Base-by-base conservation (phyloP, 2,888 invertebrate genomes). In the Chirona hameri region DNA sequence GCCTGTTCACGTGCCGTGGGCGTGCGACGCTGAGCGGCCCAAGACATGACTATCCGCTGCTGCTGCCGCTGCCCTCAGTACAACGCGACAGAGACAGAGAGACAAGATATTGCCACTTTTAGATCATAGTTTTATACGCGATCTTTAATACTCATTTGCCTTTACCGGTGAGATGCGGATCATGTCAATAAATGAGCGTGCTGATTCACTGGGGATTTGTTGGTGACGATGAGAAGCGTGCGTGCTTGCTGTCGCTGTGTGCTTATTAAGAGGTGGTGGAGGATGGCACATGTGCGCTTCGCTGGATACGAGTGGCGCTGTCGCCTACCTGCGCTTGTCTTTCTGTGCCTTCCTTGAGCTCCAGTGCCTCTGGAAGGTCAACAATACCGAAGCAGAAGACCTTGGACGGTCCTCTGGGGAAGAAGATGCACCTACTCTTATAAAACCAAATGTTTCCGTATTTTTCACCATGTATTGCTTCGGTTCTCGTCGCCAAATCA, bases 131-230 rank as follows among this genome's bases (percentile, higher is more conserved):
- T 76, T 76, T 76, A 46, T 76, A 76, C 46, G 76, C 76, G 21
- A 27, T 76, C 76, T 76, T 76, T 76, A 76, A 76, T 76, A 76
- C 76, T 76, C 76, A 76, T 76, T 76, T 76, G 46, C 76, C 76
- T 46, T 76, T 24, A 46, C 76, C 76, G 52, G 52, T 0, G 21
- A 21, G 76, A 46, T 46, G 76, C 18, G 14, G 39, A 76, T 46
- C 29, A 7, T 76, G 76, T 76, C 21, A 76, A 76, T 76, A 76
- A 76, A 76, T 39, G 76, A 46, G 7, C 24, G 15, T 76, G 76
- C 24, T 46, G 39, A 39, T 76, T 39, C 39, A 14, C 24, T 46
- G 21, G 21, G 39, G 39, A 39, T 39, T 31, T 72, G 31, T 15
- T 18, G 15, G 14, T 18, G 65, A 24, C 24, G 39, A 57, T 57